Evolutionary conservation across 2,113 vertebrate genomes (phyloP).

Genomic region (Euleptes europaea): DNA sequence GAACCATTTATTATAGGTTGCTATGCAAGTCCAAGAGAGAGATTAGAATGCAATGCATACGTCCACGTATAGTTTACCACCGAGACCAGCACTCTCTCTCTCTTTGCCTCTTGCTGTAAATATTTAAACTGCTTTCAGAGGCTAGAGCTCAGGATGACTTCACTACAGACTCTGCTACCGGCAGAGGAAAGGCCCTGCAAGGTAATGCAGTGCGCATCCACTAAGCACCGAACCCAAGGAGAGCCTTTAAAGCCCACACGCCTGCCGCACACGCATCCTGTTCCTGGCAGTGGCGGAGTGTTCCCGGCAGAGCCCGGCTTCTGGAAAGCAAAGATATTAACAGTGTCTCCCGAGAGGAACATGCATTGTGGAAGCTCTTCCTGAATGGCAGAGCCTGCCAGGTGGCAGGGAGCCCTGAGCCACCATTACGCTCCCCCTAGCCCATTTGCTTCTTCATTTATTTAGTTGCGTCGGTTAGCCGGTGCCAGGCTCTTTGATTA

Average conservation of each 20-base stretch:
- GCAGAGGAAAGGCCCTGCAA: neutral
- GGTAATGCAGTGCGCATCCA: neutral
- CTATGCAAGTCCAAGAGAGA: no score
- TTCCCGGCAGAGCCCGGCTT: neutral
- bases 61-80: neutral
- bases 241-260: neutral
- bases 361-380: neutral
- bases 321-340: constrained; percentile 1
- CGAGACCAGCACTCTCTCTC: neutral
- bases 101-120: neutral
- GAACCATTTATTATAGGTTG: neutral
- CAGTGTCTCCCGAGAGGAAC: neutral
- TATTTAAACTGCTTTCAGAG: accelerated
- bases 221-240: neutral
- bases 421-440: neutral
- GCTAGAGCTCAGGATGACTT: neutral
- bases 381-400: neutral
- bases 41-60: no score
- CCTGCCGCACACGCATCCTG: neutral
- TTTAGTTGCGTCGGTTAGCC: neutral
- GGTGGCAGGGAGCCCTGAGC: neutral
- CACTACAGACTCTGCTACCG: neutral
- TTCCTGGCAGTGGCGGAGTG: accelerated
- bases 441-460: neutral
- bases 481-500: neutral